phyloP scores from a whole-genome alignment of 2,797 vertebrate genomes.

The Cyprinodon diabolis region DNA sequence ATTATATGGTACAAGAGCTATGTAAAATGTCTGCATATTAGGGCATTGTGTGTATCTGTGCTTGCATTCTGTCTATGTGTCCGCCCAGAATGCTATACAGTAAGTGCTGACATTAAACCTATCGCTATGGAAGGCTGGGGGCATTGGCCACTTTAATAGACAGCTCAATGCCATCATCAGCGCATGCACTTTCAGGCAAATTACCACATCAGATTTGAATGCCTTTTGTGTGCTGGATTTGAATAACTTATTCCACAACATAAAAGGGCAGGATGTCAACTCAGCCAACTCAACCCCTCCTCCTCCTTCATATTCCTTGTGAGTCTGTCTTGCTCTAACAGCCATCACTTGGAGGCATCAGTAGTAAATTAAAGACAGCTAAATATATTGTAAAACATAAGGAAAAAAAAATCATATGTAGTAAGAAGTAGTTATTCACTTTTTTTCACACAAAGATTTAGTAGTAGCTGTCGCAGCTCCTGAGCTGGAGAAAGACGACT shows the following conservation, averaged over 20 bases:
- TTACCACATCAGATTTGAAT: conserved; percentile 53
- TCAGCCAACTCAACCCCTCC: conserved; percentile 31
- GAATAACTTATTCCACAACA: conserved; percentile 51
- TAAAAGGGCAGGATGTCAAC: conserved; percentile 39
- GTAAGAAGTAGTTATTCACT: conserved; percentile 26
- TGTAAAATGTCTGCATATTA: conserved; percentile 34
- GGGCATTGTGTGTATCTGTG: conserved; percentile 20
- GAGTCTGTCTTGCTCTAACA: conserved; percentile 19
- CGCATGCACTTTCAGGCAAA: conserved; percentile 57
- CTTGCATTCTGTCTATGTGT: conserved; percentile 35
- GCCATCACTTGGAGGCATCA: conserved; percentile 27
- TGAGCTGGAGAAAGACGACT: conserved; percentile 38
- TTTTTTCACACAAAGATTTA: conserved; percentile 37
- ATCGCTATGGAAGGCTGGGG: conserved; percentile 45
- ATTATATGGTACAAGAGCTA: conserved; percentile 51
- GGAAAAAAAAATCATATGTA: conserved; percentile 4
- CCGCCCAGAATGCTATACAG: conserved; percentile 37
- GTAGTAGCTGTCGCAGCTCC: conserved; percentile 15
- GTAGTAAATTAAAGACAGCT: conserved; percentile 35
- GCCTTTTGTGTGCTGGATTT: conserved; percentile 35
- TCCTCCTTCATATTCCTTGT: conserved; percentile 26
- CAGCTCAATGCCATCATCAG: conserved; percentile 51
- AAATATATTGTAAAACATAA: conserved; percentile 21
- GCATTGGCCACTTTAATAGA: conserved; percentile 43
- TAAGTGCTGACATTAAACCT: conserved; percentile 50